Base-by-base conservation (phyloP, 2,797 vertebrate genomes). In the Threskiornis aethiopicus region DNA sequence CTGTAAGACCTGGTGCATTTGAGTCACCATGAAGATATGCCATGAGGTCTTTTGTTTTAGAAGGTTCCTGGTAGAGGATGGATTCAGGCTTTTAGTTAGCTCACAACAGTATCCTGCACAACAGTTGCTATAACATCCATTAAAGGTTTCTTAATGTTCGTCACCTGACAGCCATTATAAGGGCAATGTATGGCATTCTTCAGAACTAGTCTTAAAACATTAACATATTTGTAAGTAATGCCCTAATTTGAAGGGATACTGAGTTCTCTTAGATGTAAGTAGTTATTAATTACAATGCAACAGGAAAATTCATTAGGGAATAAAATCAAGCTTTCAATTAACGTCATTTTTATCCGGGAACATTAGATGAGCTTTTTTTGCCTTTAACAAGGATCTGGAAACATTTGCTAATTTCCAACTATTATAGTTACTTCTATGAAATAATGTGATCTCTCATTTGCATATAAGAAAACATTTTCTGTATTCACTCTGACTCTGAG, bases 281-380 rank as follows among this genome's bases (percentile, higher is more conserved):
- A 83, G 81, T 86, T 95, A 96, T 93, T 97, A 96, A 97, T 95
- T 94, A 96, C 79, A 96, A 80, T 77, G 88, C 89, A 95, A 78
- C 57, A 71, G 83, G 84, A 92, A 96, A 94, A 94, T 66, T 92
- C 92, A 94, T 96, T 91, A 97, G 88, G 93, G 85, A 87, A 76
- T 78, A 70, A 76, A 96, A 93, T 84, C 72, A 94, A 93, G 95
- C 79, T 96, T 97, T 96, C 95, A 96, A 92, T 97, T 94, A 94
- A 89, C 94, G 78, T 84, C 69, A 90, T 95, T 95, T 96, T 96
- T 94, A 92, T 92, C 84, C 2, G 0, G 59, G 90, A 84, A 90
- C 44, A 90, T 87, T 96, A 94, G 59, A 67, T 77, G 80, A 95
- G 78, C 20, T 55, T 75, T 76, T 58, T 73, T 76, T 87, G 11